A percentile compares a stretch with the other conserved stretches of the same genome.
Conservation (phyloP, 2,888 invertebrate genomes). For the Lordiphosa fenestrarum region DNA sequence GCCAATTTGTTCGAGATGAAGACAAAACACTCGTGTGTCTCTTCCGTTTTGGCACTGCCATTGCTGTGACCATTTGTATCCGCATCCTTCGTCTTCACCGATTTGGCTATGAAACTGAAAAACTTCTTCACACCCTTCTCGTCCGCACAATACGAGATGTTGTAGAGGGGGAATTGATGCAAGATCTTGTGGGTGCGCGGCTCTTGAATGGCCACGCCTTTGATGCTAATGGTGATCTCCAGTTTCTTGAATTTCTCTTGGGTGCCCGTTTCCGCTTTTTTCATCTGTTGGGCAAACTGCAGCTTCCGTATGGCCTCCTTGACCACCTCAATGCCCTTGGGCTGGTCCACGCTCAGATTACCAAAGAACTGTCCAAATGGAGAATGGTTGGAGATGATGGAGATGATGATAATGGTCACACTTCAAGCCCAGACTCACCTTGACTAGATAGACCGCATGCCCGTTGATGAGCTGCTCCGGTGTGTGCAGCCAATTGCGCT, state of each 20-base stretch:
- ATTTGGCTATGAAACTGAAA: slow-evolving; percentile 83
- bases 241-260: slow-evolving; percentile 92
- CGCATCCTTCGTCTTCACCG: slow-evolving; percentile 57
- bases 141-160: slow-evolving; percentile 99
- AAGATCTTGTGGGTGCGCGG: slow-evolving; percentile 89
- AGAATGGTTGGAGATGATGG: background rate
- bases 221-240: slow-evolving; percentile 97
- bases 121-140: slow-evolving; percentile 99
- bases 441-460: slow-evolving; percentile 98
- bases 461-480: slow-evolving; percentile 96
- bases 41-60: slow-evolving; percentile 80
- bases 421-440: slow-evolving; percentile 83
- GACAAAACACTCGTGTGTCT: slow-evolving; percentile 96
- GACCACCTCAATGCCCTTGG: slow-evolving; percentile 98
- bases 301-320: slow-evolving; percentile 98
- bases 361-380: slow-evolving; percentile 89
- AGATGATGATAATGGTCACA: slow-evolving; percentile 19
- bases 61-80: slow-evolving; percentile 47
- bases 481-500: slow-evolving; percentile 94
- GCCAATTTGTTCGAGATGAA: slow-evolving; percentile 98
- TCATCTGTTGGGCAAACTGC: slow-evolving; percentile 95
- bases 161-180: slow-evolving; percentile 97
- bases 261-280: slow-evolving; percentile 91
- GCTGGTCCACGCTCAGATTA: slow-evolving; percentile 95
- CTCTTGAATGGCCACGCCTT: slow-evolving; percentile 95